phyloP scores from a whole-genome alignment of 2,113 vertebrate species.

The Oplegnathus fasciatus region DNA sequence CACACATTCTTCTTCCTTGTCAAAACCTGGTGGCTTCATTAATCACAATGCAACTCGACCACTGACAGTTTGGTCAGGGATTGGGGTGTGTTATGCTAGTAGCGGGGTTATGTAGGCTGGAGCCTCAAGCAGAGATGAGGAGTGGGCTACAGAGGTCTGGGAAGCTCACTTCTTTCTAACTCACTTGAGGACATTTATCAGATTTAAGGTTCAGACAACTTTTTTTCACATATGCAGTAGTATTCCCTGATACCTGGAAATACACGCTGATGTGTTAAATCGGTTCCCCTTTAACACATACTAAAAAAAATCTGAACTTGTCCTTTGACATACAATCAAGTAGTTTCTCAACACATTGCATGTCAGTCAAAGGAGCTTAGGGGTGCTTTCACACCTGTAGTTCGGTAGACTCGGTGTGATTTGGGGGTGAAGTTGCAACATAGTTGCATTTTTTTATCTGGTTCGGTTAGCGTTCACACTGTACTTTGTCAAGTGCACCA shows the following conservation, averaged over 20 bases:
- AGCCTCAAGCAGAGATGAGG: background rate
- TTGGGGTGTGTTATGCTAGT: background rate
- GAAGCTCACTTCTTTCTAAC: background rate
- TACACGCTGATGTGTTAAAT: background rate
- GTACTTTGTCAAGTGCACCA: too few relatives aligned
- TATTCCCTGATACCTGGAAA: background rate
- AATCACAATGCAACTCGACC: too few relatives aligned
- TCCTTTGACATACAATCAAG: background rate
- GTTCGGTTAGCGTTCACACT: too few relatives aligned
- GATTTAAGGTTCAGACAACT: too few relatives aligned
- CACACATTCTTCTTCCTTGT: too few relatives aligned
- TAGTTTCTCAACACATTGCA: background rate
- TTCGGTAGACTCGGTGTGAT: too few relatives aligned
- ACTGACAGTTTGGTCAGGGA: background rate
- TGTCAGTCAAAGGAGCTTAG: slow-evolving; percentile 8
- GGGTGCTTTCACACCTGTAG: too few relatives aligned
- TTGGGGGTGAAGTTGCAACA: too few relatives aligned
- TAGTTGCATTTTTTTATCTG: too few relatives aligned
- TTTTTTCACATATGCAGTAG: background rate
- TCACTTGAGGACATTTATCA: too few relatives aligned
- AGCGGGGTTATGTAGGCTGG: background rate
- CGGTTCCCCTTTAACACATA: too few relatives aligned
- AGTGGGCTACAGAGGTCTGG: background rate
- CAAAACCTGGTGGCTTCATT: too few relatives aligned
- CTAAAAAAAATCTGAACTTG: background rate